phyloP scores from a whole-genome alignment of 2,888 invertebrate species.

The Hirtodrosophila histrioides region DNA sequence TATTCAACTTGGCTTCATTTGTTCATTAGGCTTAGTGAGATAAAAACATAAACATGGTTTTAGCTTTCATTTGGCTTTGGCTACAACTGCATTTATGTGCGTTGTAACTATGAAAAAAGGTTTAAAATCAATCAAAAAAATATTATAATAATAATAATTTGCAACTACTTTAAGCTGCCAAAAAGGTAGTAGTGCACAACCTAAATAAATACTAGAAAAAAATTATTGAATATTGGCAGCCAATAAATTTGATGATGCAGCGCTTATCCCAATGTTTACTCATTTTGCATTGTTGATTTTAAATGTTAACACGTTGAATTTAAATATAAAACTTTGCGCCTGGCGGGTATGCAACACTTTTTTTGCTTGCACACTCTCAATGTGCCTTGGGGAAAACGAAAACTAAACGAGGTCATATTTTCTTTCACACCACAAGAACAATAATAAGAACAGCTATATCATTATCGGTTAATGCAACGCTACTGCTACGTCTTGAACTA shows the following conservation, averaged over 20 bases:
- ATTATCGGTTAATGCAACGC: slow-evolving; percentile 8
- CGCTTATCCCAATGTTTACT: slow-evolving; percentile 2
- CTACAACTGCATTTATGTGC: too few relatives aligned
- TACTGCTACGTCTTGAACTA: slow-evolving; percentile 14
- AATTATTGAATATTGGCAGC: too few relatives aligned
- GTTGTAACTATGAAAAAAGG: too few relatives aligned
- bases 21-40: slow-evolving; percentile 33
- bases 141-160: too few relatives aligned
- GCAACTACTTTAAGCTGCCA: too few relatives aligned
- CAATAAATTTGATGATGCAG: too few relatives aligned
- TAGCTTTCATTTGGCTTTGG: neutral
- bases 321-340: slow-evolving; percentile 25
- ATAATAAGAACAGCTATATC: slow-evolving; percentile 21
- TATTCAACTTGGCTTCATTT: slow-evolving; percentile 40
- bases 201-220: too few relatives aligned
- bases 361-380: slow-evolving; percentile 16
- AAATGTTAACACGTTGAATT: slow-evolving; percentile 14
- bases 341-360: slow-evolving; percentile 44
- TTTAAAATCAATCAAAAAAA: too few relatives aligned
- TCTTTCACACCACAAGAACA: slow-evolving; percentile 4
- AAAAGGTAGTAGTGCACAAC: too few relatives aligned
- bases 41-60: neutral
- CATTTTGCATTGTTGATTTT: slow-evolving; percentile 19
- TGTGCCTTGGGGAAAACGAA: slow-evolving; percentile 7
- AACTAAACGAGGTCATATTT: slow-evolving; percentile 12